Evolutionary conservation across 2,888 invertebrate genomes (phyloP).

Genomic region (Tetragonisca angustula): DNA sequence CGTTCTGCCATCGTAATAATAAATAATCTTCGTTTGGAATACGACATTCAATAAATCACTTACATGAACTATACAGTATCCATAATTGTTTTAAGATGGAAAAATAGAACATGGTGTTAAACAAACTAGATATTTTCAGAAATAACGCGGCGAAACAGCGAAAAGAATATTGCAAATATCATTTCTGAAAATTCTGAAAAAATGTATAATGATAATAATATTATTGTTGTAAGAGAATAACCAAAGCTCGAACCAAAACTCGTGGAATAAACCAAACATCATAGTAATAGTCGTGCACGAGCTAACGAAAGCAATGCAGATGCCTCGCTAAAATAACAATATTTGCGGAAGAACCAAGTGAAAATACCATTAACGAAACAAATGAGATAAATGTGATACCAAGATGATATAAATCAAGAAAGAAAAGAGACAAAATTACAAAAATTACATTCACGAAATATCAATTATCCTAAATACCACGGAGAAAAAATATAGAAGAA

Average conservation of each 20-base stretch:
- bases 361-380: neutral
- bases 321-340: neutral
- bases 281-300: neutral
- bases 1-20: neutral
- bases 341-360: neutral
- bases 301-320: neutral
- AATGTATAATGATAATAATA: neutral
- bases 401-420: neutral
- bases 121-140: neutral
- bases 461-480: neutral
- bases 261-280: neutral
- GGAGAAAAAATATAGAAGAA: too few species aligned
- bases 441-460: too few species aligned
- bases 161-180: neutral
- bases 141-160: neutral
- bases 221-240: neutral
- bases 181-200: neutral
- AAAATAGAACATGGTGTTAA: neutral
- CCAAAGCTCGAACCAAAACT: neutral
- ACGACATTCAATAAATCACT: neutral
- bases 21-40: neutral
- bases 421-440: too few species aligned
- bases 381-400: neutral
- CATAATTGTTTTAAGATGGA: neutral
- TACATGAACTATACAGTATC: too few species aligned